Evolutionary conservation across 2,888 invertebrate genomes (phyloP), one percentile per base, ranked within the genome.

Genomic region (Tiliacea aurago): DNA sequence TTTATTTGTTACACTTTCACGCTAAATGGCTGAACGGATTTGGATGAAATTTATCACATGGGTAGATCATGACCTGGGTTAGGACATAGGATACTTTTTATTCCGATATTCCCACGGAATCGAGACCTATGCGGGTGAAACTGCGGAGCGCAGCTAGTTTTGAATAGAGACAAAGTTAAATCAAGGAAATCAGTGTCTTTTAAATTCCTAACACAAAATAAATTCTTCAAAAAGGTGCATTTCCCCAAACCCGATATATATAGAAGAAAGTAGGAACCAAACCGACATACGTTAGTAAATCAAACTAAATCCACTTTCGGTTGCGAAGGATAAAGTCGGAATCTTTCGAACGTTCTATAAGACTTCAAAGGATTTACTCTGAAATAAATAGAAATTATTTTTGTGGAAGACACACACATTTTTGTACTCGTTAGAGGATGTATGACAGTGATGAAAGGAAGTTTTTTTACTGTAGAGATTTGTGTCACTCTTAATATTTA

Each of bases 261-360:
- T 73, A 83, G 61, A 70, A 33, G 65, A 77, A 81, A 73, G 77
- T 69, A 81, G 77, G 83, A 84, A 84, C 83, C 73, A 76, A 81
- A 73, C 78, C 75, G 61, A 87, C 85, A 84, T 87, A 83, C 85
- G 87, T 84, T 87, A 87, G 86, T 91, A 91, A 91, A 92, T 92
- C 92, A 90, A 90, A 88, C 81, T 85, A 90, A 91, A 91, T 90
- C 91, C 90, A 84, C 80, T 84, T 84, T 84, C 85, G 87, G 88
- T 88, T 81, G 86, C 83, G 80, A 80, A 83, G 88, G 91, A 91
- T 92, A 86, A 91, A 88, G 76, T 72, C 47, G 79, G 86, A 81
- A 87, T 89, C 88, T 86, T 70, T 78, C 78, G 77, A 84, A 83
- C 84, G 85, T 86, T 89, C 87, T 86, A 89, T 89, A 86, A 88